phyloP scores from a whole-genome alignment of 1,140 invertebrate species.

The Popillia japonica region DNA sequence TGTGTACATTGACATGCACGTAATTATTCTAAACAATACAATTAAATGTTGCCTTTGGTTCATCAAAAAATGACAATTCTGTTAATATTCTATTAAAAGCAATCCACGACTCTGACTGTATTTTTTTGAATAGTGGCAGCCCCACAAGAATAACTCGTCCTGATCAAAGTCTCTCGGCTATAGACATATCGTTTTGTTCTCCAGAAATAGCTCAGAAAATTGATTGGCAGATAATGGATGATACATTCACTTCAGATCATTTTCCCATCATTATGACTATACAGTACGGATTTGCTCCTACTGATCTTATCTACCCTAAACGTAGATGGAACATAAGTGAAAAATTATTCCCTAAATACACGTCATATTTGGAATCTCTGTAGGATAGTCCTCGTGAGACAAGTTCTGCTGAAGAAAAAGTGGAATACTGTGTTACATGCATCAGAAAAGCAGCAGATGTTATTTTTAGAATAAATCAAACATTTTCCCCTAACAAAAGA shows the following conservation, averaged over 20 bases:
- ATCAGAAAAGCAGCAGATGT: not conserved
- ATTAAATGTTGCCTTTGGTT: constrained; percentile 26
- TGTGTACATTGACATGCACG: too few species aligned
- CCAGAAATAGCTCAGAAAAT: not conserved
- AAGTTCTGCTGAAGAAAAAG: not conserved
- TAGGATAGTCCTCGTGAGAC: not conserved
- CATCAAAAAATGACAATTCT: constrained; percentile 14
- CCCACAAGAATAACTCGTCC: constrained; percentile 18
- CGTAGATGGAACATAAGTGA: too few species aligned
- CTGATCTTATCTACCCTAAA: not conserved
- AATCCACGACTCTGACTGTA: not conserved
- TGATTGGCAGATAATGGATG: constrained; percentile 16
- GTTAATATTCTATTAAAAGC: not conserved
- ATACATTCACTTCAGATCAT: constrained; percentile 18
- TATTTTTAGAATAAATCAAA: not conserved
- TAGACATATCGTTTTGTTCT: not conserved
- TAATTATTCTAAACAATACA: too few species aligned
- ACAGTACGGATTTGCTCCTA: not conserved
- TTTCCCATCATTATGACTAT: not conserved
- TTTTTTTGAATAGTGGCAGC: not conserved
- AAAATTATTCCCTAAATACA: not conserved
- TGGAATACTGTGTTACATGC: not conserved
- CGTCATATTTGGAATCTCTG: not conserved
- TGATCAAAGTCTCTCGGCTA: not conserved
- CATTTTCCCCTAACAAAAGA: not conserved